Conservation (phyloP, 2,888 invertebrate species). For the Xestia sexstrigata region DNA sequence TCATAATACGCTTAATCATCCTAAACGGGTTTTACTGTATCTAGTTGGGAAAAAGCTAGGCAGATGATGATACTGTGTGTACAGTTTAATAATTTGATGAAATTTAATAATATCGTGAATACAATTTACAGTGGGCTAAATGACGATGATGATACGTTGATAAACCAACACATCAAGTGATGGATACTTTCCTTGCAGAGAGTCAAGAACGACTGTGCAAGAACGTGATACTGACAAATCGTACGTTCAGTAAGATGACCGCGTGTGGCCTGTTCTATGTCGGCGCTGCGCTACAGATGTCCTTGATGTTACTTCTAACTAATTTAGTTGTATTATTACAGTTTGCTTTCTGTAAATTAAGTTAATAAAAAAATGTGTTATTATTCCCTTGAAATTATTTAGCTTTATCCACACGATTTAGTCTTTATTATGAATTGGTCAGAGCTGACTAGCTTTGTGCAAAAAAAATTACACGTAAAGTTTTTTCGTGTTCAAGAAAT, state of each 20-base stretch:
- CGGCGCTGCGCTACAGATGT: conserved; percentile 15
- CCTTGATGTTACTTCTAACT: background rate
- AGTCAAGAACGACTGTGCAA: background rate
- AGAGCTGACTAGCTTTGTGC: too few relatives aligned
- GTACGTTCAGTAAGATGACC: background rate
- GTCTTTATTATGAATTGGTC: background rate
- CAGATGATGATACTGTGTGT: too few relatives aligned
- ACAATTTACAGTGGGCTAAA: background rate
- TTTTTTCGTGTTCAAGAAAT: too few relatives aligned
- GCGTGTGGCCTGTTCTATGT: conserved; percentile 35
- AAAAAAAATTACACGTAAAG: too few relatives aligned
- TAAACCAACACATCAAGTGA: background rate
- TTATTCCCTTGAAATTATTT: background rate
- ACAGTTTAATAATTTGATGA: too few relatives aligned
- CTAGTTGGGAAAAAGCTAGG: too few relatives aligned
- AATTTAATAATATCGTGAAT: too few relatives aligned
- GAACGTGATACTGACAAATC: background rate
- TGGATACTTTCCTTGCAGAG: background rate
- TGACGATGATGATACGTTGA: background rate
- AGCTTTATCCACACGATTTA: background rate
- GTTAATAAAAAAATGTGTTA: background rate
- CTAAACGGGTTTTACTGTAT: too few relatives aligned
- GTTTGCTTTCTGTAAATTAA: conserved; percentile 18
- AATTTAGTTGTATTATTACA: conserved; percentile 26
- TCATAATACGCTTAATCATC: too few relatives aligned